Conservation (phyloP, 2,888 invertebrate genomes). For the Pheosia tremula region DNA sequence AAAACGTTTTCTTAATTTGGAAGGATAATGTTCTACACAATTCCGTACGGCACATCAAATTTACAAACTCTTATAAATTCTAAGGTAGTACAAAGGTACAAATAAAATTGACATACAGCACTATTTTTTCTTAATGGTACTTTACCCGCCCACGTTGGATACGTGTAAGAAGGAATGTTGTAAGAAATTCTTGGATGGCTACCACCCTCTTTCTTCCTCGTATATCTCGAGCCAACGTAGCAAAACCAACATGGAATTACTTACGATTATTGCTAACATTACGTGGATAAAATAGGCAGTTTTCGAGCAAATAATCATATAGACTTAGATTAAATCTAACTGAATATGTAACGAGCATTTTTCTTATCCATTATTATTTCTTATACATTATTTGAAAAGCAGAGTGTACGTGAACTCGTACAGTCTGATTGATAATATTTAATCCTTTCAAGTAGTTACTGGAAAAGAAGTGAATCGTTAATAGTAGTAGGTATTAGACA, state of each 20-base stretch:
- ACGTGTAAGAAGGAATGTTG: neutral
- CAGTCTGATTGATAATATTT: too few relatives aligned
- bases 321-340: too few relatives aligned
- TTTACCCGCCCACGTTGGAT: neutral
- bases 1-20: too few relatives aligned
- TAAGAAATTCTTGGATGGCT: neutral
- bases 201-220: neutral
- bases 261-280: conserved; percentile 5
- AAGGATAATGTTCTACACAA: too few relatives aligned
- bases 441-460: too few relatives aligned
- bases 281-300: conserved; percentile 4
- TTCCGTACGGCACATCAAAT: neutral
- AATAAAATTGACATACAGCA: neutral
- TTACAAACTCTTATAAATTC: neutral
- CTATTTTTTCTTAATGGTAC: neutral
- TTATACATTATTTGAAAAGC: too few relatives aligned
- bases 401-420: too few relatives aligned
- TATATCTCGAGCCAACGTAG: neutral
- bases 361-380: too few relatives aligned
- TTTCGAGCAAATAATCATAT: neutral
- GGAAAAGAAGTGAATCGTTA: too few relatives aligned
- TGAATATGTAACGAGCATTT: too few relatives aligned
- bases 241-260: conserved; percentile 1
- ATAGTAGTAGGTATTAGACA: too few relatives aligned
- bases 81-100: neutral